Conservation (phyloP, 1,140 invertebrate genomes). For the Cotesia chilonis region DNA sequence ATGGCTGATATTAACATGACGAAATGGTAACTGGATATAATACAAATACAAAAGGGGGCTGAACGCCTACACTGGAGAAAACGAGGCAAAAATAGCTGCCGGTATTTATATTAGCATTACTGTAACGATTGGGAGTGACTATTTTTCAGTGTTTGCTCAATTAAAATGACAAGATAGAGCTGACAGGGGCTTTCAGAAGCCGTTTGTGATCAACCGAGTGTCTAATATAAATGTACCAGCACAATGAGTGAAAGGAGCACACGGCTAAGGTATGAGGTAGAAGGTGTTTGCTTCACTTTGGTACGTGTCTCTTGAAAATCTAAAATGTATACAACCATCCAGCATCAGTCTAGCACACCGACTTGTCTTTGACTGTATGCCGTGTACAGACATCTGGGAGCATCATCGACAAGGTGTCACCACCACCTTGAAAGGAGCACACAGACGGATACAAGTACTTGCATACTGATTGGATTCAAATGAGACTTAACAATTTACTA, state of each 20-base stretch:
- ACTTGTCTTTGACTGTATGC: neutral
- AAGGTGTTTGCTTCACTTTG: slow-evolving; percentile 28
- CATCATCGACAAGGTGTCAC: too few species aligned
- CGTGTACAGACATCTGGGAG: too few species aligned
- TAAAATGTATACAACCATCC: slow-evolving; percentile 12
- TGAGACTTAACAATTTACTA: slow-evolving; percentile 31
- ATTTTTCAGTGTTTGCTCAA: slow-evolving; percentile 3
- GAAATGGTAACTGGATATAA: too few species aligned
- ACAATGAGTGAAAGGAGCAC: slow-evolving; percentile 27
- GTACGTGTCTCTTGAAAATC: slow-evolving; percentile 32
- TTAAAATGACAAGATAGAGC: slow-evolving; percentile 19
- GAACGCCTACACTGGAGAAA: too few species aligned
- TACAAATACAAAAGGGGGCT: too few species aligned
- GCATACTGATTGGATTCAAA: slow-evolving; percentile 38
- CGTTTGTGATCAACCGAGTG: slow-evolving; percentile 12
- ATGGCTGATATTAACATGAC: too few species aligned
- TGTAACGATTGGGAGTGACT: too few species aligned
- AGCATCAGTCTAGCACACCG: too few species aligned
- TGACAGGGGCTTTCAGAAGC: slow-evolving; percentile 19
- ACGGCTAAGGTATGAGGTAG: neutral
- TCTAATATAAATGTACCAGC: neutral
- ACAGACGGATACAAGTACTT: slow-evolving; percentile 16
- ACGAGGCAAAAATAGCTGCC: too few species aligned
- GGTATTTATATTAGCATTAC: too few species aligned
- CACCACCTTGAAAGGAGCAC: neutral